phyloP scores from a whole-genome alignment of 1,140 invertebrate genomes.

The Drosophila kohkoa region DNA sequence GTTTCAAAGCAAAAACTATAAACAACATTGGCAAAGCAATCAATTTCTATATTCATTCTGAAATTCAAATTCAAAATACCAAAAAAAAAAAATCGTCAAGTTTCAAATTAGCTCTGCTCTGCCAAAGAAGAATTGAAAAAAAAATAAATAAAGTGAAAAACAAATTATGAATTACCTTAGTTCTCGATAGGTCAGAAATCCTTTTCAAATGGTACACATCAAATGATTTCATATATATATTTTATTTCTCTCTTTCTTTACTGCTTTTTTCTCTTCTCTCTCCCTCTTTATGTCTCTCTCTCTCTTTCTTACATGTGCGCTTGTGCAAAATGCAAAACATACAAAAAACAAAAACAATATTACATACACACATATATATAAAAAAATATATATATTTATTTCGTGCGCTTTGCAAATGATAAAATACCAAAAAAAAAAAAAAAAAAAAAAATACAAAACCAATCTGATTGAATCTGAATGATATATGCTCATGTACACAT shows the following conservation, averaged over 20 bases:
- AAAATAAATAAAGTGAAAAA: conserved; percentile 11
- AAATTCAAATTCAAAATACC: conserved; percentile 11
- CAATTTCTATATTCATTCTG: neutral
- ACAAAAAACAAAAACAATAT: conserved; percentile 27
- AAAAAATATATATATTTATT: conserved; percentile 43
- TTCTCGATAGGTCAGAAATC: conserved; percentile 24
- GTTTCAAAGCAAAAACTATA: conserved; percentile 40
- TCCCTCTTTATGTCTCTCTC: conserved; percentile 60
- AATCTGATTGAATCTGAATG: conserved; percentile 9
- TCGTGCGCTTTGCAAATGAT: conserved; percentile 42
- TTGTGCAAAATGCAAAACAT: conserved; percentile 61
- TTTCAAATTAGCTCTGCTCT: conserved; percentile 25
- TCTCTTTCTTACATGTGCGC: conserved; percentile 77
- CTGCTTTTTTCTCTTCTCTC: conserved; percentile 64
- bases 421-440: conserved; percentile 37
- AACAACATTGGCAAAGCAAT: conserved; percentile 33
- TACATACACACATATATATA: conserved; percentile 25
- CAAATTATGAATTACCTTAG: conserved; percentile 5
- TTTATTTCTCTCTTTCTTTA: conserved; percentile 73
- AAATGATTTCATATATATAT: conserved; percentile 68
- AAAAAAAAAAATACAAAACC: conserved; percentile 22
- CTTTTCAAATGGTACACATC: conserved; percentile 42
- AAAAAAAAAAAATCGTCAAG: neutral
- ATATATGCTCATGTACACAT: conserved; percentile 40
- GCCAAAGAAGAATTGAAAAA: conserved; percentile 19